These are phyloP conservation scores for Leptarthrus brevirostris DNA, from an alignment of 2,888 invertebrate species.

Conservation along the genomic window DNA sequence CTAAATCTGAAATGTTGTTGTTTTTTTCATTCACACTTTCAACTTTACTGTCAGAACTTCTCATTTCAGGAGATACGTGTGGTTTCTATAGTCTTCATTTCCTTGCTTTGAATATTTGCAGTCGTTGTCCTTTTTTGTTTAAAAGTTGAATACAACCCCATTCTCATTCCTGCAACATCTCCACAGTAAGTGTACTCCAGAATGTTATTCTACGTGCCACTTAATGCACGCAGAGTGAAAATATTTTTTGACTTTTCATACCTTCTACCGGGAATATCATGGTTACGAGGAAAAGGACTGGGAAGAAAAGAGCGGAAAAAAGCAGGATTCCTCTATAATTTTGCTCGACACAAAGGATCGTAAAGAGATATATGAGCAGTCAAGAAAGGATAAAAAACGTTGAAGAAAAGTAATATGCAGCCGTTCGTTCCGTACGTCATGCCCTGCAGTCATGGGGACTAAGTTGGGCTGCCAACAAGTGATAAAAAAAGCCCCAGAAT, in stretches of 20 bases:
- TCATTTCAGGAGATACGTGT: background rate
- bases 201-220: slow-evolving; percentile 39
- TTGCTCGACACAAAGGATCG: slow-evolving; percentile 35
- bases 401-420: slow-evolving; percentile 44
- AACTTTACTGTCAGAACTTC: background rate
- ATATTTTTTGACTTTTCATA: slow-evolving; percentile 48
- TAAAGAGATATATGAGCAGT: slow-evolving; percentile 46
- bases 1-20: slow-evolving; percentile 13
- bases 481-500: slow-evolving; percentile 28
- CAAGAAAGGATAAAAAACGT: slow-evolving; percentile 44
- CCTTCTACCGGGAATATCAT: slow-evolving; percentile 11
- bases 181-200: slow-evolving; percentile 2
- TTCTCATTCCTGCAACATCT: background rate
- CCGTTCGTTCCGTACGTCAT: background rate
- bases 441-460: background rate
- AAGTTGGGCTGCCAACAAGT: slow-evolving; percentile 41
- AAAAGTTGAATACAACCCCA: slow-evolving; percentile 5
- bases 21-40: slow-evolving; percentile 21
- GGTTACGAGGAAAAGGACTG: background rate
- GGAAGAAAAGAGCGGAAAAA: slow-evolving; percentile 29
- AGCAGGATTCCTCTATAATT: slow-evolving; percentile 25
- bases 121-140: slow-evolving; percentile 12
- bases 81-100: background rate
- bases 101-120: background rate
- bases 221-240: slow-evolving; percentile 37